Evolutionary conservation across 2,113 vertebrate species (phyloP), one percentile per base, ranked within the genome.

Genomic region (Perca flavescens): DNA sequence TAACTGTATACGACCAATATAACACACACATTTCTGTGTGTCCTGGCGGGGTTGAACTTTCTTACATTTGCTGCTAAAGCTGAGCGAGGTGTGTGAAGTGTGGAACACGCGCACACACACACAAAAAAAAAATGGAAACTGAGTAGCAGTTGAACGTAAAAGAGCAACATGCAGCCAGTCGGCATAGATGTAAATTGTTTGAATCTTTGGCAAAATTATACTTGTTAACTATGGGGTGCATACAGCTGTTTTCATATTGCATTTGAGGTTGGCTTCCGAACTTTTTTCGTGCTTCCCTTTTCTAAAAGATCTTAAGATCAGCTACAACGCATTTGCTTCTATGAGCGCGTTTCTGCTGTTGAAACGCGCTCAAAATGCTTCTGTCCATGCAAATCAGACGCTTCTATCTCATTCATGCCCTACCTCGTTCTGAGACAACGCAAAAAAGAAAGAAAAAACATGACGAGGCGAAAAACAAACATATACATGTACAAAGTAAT

Each of bases 401-500:
- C 71, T 69, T 86, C 64, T 36, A 71, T 67, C 86, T 86, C 77
- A 66, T 83, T 92, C 75, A 89, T 86, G 88, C 91, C 89, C 80
- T 72, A 84, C 86, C 90, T 91, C 67, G 47, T 87, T 92, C 86
- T 67, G 79, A 89, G 74, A 91, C 79, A 92, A 90, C 80, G 83
- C 77, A 83, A 82, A 83, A 89, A 82, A 78, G 77, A 70, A 56
- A 65, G 76, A 58, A 89, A 82, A 89, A 92, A 84, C 77, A 82
- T 88, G 91, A 93, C 70, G 60, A 92, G 89, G 91, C 83, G 15
- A 19, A 86, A 90, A 93, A 94, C 80, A 90, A 87, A 90, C 89
- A 91, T 83, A 94, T 73, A 94, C 90, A 94, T 92, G 92, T 94
- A 95, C 91, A 93, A 94, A 93, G 87, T 92, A 92, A 92, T 94